These are phyloP conservation scores for Meliscaeva auricollis DNA, from an alignment of 2,888 invertebrate genomes.

Conservation along the genomic window DNA sequence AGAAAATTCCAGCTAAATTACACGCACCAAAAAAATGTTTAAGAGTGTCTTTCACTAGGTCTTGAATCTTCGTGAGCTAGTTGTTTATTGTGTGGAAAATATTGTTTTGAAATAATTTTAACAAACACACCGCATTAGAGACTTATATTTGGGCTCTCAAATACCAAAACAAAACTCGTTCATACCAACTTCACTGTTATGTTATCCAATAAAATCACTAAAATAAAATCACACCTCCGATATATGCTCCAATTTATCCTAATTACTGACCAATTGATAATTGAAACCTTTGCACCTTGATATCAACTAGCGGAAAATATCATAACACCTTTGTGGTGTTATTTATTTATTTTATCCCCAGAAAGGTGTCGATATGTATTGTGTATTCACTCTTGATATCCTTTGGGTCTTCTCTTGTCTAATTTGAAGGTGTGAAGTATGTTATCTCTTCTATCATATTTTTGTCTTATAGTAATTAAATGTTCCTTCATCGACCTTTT, in stretches of 20 bases:
- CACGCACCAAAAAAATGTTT: too few relatives aligned
- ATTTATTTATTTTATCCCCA: background rate
- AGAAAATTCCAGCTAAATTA: too few relatives aligned
- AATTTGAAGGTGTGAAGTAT: conserved; percentile 56
- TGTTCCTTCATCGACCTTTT: conserved; percentile 20
- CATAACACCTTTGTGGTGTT: conserved; percentile 54
- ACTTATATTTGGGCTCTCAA: too few relatives aligned
- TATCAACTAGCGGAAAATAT: conserved; percentile 69
- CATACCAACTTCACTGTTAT: too few relatives aligned
- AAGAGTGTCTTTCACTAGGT: too few relatives aligned
- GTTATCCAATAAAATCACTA: conserved; percentile 23
- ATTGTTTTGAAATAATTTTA: too few relatives aligned
- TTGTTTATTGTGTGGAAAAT: too few relatives aligned
- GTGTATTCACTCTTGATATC: conserved; percentile 47
- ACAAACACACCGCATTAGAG: too few relatives aligned
- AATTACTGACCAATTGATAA: conserved; percentile 65
- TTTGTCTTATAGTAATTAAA: conserved; percentile 41
- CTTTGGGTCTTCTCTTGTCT: conserved; percentile 15
- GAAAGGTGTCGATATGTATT: background rate
- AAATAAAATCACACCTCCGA: conserved; percentile 55
- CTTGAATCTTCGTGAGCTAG: too few relatives aligned
- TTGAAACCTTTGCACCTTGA: conserved; percentile 42
- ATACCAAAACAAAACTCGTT: too few relatives aligned
- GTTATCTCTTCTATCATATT: conserved; percentile 53
- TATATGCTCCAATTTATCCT: conserved; percentile 57